phyloP scores from a whole-genome alignment of 1,140 invertebrate genomes.

The Antheraea mylitta region DNA sequence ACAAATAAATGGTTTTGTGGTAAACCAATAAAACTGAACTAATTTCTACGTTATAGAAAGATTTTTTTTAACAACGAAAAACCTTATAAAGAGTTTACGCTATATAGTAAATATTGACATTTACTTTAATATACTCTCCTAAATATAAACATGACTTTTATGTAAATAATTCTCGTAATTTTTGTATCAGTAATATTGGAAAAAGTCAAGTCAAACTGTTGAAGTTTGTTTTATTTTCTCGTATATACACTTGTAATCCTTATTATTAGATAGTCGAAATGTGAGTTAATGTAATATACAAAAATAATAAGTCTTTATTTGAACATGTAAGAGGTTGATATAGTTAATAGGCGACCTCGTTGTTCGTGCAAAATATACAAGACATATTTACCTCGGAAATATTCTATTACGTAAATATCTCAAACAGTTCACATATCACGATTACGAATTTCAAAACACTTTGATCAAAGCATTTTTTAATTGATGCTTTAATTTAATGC shows the following conservation, averaged over 20 bases:
- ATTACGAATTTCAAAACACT: neutral
- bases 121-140: too few species aligned
- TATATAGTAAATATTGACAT: too few species aligned
- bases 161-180: too few species aligned
- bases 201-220: neutral
- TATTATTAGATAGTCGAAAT: neutral
- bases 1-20: too few species aligned
- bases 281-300: neutral
- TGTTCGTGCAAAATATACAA: neutral
- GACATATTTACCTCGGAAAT: neutral
- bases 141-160: too few species aligned
- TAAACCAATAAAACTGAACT: too few species aligned
- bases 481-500: neutral
- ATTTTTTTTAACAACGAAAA: too few species aligned
- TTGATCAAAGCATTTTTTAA: neutral
- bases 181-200: too few species aligned
- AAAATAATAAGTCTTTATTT: constrained; percentile 2
- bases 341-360: neutral
- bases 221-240: neutral
- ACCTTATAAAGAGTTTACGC: too few species aligned
- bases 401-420: neutral
- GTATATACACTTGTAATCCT: neutral
- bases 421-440: neutral
- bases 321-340: neutral
- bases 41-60: too few species aligned